Evolutionary conservation across 2,888 invertebrate genomes (phyloP).

Genomic region (Cosmorhoe ocellata): DNA sequence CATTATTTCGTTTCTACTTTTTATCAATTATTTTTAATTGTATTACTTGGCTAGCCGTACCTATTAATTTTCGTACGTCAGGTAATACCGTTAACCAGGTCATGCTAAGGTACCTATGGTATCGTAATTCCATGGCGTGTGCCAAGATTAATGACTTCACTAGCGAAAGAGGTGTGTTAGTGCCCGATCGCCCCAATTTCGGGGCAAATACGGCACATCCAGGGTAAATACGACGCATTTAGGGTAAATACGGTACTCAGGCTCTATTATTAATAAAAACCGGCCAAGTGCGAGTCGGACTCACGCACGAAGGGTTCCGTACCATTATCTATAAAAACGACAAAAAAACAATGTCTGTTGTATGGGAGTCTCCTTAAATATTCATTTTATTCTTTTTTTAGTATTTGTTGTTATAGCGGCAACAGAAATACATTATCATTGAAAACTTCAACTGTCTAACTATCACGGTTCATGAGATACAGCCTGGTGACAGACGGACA

Average conservation of each 20-base stretch:
- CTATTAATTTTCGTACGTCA: slow-evolving; percentile 10
- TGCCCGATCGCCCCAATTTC: slow-evolving; percentile 35
- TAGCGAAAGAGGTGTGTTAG: slow-evolving; percentile 42
- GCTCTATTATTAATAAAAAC: slow-evolving; percentile 29
- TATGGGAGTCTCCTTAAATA: too few species aligned
- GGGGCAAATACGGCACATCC: slow-evolving; percentile 31
- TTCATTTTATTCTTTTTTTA: too few species aligned
- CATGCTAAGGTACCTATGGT: slow-evolving; percentile 31
- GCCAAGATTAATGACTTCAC: slow-evolving; percentile 44
- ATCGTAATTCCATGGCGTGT: slow-evolving; percentile 45
- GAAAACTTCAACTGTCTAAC: too few species aligned
- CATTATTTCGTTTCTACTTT: too few species aligned
- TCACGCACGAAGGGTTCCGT: too few species aligned
- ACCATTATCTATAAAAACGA: too few species aligned
- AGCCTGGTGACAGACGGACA: too few species aligned
- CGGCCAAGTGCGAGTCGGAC: too few species aligned
- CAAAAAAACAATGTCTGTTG: too few species aligned
- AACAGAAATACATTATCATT: too few species aligned
- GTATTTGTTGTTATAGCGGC: slow-evolving; percentile 12
- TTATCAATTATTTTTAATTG: slow-evolving; percentile 3
- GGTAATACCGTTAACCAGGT: slow-evolving; percentile 26
- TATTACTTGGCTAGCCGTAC: slow-evolving; percentile 1
- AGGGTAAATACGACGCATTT: slow-evolving; percentile 8
- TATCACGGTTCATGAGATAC: too few species aligned
- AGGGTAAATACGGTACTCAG: background rate